Conservation (phyloP, 1,140 invertebrate species). For the Lamellibrachia luymesi region DNA sequence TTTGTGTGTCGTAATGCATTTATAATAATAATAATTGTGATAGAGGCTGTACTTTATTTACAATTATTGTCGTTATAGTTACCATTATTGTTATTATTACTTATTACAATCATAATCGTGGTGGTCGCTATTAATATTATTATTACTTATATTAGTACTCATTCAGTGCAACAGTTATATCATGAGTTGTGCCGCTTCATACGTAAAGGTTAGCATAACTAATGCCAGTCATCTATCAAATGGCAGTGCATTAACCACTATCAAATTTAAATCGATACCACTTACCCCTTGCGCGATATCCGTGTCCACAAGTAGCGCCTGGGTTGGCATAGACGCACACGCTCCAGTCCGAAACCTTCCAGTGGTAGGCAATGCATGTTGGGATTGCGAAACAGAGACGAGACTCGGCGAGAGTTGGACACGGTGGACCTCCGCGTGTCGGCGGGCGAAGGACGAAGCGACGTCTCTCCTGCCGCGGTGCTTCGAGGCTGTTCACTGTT, state of each 20-base stretch:
- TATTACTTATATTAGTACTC: not conserved
- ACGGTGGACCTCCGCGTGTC: not conserved
- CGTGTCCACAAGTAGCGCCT: conserved; percentile 22
- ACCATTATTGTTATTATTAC: not conserved
- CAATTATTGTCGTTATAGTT: not conserved
- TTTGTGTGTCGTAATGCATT: too few species aligned
- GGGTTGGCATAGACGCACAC: conserved; percentile 15
- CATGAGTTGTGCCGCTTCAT: not conserved
- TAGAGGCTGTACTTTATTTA: too few species aligned
- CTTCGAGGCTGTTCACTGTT: not conserved
- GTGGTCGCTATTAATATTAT: not conserved
- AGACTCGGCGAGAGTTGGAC: conserved; percentile 14
- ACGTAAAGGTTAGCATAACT: not conserved
- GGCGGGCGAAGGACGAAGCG: conserved; percentile 23
- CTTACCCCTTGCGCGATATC: conserved; percentile 22
- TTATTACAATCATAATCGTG: not conserved
- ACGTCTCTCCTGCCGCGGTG: conserved; percentile 18
- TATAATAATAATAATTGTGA: too few species aligned
- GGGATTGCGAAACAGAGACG: conserved; percentile 22
- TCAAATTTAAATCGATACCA: not conserved
- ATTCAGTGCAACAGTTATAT: not conserved
- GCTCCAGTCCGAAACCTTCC: conserved; percentile 25
- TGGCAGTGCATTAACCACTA: not conserved
- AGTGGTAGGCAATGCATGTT: conserved; percentile 16
- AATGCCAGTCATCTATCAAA: not conserved